Base-by-base conservation (phyloP, 1,140 invertebrate species). In the Rhyacophila brunnea region DNA sequence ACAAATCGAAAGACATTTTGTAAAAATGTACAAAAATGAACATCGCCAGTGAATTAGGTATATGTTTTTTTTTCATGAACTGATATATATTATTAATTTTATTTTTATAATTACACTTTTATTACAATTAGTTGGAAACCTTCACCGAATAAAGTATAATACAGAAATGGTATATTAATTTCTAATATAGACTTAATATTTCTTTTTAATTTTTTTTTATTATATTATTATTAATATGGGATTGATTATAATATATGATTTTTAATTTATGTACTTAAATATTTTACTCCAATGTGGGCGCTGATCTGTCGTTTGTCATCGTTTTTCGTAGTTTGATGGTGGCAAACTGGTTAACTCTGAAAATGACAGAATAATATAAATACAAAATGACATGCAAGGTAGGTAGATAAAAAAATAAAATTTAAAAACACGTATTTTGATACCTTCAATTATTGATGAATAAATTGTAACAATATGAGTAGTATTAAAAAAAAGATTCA, bases 251-350 rank as follows among this genome's bases (percentile, higher is more conserved):
- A 35, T n/a, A 35, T 7, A n/a, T 6, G 34, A 7, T 35, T 7
- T 35, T 6, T 35, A 35, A 7, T 6, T 35, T 35, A 35, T 35
- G 34, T 35, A 35, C 6, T 35, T 7, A 7, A 35, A 7, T 35
- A 35, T 20, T 23, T 52, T 20, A 52, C 70, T 83, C 81, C 67
- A 88, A 85, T 70, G 87, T 79, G 43, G 90, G 90, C 64, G 88
- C 88, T 46, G 88, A 90, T 66, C 90, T 84, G 75, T 93, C 90
- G 73, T 91, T 90, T 71, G 89, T 91, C 77, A 90, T 85, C 56
- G 88, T 88, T 81, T 92, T 92, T 68, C 89, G 83, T 68, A 91
- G 83, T 80, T 92, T 93, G 67, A 93, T 90, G 49, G 89, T 92
- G 42, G 89, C 88, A 71, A 92, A 92, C 71, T 89, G 85, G 70